phyloP scores from a whole-genome alignment of 1,140 invertebrate genomes.

The Anthonomus grandis region DNA sequence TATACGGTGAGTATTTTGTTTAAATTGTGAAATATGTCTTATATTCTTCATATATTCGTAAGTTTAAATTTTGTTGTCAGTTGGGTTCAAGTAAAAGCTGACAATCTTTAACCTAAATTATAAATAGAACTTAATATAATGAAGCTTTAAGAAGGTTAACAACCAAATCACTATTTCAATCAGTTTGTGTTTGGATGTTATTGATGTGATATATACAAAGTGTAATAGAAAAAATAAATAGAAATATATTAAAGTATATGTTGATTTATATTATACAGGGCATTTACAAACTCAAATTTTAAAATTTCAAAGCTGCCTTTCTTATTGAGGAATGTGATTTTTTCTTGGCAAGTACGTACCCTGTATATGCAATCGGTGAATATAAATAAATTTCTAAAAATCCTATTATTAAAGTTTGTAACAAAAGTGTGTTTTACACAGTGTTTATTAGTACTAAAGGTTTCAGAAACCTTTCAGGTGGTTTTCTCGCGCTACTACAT shows the following conservation, averaged over 20 bases:
- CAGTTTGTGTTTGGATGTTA: neutral
- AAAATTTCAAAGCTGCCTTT: neutral
- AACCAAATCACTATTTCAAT: neutral
- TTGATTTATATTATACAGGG: neutral
- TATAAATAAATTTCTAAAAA: constrained; percentile 15
- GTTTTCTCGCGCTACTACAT: constrained; percentile 25
- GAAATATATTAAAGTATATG: constrained; percentile 11
- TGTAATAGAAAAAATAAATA: constrained; percentile 17
- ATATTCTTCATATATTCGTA: neutral
- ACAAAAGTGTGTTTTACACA: constrained; percentile 19
- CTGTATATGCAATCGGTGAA: neutral
- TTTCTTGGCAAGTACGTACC: neutral
- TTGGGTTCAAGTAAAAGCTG: neutral
- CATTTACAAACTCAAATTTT: neutral
- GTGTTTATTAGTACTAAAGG: constrained; percentile 13
- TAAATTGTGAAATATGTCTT: neutral
- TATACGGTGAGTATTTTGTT: too few relatives aligned
- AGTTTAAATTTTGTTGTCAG: neutral
- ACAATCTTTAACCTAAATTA: neutral
- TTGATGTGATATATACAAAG: constrained; percentile 16
- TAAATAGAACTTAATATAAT: neutral
- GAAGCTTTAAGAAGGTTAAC: neutral
- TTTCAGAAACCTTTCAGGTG: constrained; percentile 16
- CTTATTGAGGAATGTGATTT: neutral
- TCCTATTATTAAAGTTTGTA: constrained; percentile 18